Evolutionary conservation across 2,888 invertebrate genomes (phyloP).

Genomic region (Nephrotoma appendiculata): DNA sequence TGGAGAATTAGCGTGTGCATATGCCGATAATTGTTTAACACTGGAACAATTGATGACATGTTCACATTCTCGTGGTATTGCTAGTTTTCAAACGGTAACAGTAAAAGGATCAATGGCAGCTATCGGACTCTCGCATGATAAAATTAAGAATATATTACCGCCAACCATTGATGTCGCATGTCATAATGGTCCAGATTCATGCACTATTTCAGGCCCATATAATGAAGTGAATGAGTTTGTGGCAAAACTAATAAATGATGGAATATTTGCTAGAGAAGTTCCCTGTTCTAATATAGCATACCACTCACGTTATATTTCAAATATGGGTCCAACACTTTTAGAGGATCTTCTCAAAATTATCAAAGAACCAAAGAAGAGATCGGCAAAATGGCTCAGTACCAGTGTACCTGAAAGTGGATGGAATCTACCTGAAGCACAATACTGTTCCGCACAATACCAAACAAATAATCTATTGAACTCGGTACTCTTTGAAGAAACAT

Average conservation of each 20-base stretch:
- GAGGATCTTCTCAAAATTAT: slow-evolving; percentile 49
- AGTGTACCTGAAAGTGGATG: slow-evolving; percentile 60
- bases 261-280: slow-evolving; percentile 68
- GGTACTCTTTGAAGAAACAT: slow-evolving; percentile 32
- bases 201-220: slow-evolving; percentile 80
- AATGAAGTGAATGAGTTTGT: slow-evolving; percentile 52
- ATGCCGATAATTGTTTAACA: slow-evolving; percentile 66
- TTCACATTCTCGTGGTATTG: slow-evolving; percentile 69
- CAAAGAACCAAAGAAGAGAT: slow-evolving; percentile 47
- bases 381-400: slow-evolving; percentile 70
- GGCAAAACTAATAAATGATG: slow-evolving; percentile 47
- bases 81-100: slow-evolving; percentile 53
- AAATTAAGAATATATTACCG: slow-evolving; percentile 43
- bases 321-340: slow-evolving; percentile 49
- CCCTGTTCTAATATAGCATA: slow-evolving; percentile 80
- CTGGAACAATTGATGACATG: slow-evolving; percentile 73
- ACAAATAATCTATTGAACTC: slow-evolving; percentile 62
- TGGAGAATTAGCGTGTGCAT: no score
- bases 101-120: slow-evolving; percentile 33
- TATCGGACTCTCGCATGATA: slow-evolving; percentile 42
- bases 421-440: slow-evolving; percentile 46
- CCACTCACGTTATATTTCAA: slow-evolving; percentile 36
- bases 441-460: slow-evolving; percentile 72
- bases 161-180: slow-evolving; percentile 71
- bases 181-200: slow-evolving; percentile 71